phyloP scores from a whole-genome alignment of 2,888 invertebrate species.

The Agrenia bidenticulata region DNA sequence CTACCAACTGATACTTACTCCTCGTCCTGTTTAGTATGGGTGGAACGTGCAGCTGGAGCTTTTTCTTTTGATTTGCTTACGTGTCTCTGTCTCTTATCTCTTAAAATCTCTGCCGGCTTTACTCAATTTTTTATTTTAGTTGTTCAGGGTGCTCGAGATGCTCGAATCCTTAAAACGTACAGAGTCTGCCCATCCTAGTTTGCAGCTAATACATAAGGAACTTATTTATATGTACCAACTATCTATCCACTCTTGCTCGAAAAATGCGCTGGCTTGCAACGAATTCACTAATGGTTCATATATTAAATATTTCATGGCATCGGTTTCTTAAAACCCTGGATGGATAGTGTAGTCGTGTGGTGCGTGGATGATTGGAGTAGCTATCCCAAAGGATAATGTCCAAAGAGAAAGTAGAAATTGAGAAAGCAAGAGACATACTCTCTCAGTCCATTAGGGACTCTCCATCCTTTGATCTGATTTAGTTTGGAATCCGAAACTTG shows the following conservation, averaged over 20 bases:
- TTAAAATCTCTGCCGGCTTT: constrained; percentile 3
- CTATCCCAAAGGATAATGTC: background rate
- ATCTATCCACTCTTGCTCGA: too few species aligned
- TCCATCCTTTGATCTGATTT: constrained; percentile 93
- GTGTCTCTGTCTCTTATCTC: constrained; percentile 18
- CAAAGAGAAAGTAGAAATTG: constrained; percentile 2
- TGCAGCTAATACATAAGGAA: too few species aligned
- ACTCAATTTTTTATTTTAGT: background rate
- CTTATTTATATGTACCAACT: too few species aligned
- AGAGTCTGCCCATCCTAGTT: too few species aligned
- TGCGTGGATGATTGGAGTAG: background rate
- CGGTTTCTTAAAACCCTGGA: background rate
- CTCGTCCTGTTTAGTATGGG: constrained; percentile 4
- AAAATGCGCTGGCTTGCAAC: background rate
- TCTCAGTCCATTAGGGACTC: constrained; percentile 74
- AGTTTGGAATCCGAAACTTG: constrained; percentile 83
- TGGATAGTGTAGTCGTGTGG: background rate
- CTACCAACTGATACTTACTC: background rate
- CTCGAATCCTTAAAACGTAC: too few species aligned
- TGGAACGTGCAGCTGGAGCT: constrained; percentile 1
- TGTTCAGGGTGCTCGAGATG: background rate
- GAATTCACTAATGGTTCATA: background rate
- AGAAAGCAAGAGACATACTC: constrained; percentile 39
- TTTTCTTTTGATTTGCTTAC: constrained; percentile 22
- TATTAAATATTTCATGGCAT: background rate